Conservation (phyloP, 2,888 invertebrate species). For the Tenthredo distinguenda region DNA sequence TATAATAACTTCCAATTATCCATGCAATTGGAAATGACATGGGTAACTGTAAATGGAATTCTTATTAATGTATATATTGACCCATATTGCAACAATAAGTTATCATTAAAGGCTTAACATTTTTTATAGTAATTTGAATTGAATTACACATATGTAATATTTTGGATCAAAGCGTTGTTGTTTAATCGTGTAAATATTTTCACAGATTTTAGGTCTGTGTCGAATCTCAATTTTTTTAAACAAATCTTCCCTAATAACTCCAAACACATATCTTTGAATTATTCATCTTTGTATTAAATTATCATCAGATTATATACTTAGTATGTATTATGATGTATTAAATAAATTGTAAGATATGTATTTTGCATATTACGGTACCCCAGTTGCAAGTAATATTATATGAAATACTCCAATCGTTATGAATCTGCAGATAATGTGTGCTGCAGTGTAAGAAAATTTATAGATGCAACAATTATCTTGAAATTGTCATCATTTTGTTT, state of each 20-base stretch:
- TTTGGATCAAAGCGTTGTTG: constrained; percentile 39
- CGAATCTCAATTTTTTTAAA: constrained; percentile 46
- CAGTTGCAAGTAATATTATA: constrained; percentile 33
- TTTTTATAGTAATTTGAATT: constrained; percentile 39
- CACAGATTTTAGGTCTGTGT: constrained; percentile 42
- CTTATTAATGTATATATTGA: constrained; percentile 35
- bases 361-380: constrained; percentile 50
- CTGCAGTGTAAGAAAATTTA: background rate
- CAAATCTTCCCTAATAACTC: constrained; percentile 51
- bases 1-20: constrained; percentile 15
- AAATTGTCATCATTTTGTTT: constrained; percentile 1
- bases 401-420: constrained; percentile 34
- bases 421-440: constrained; percentile 12
- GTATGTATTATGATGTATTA: constrained; percentile 47
- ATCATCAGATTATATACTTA: constrained; percentile 52
- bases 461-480: background rate
- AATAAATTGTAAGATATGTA: constrained; percentile 52
- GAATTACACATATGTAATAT: constrained; percentile 42
- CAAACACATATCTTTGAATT: constrained; percentile 53
- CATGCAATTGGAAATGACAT: constrained; percentile 23
- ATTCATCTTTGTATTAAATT: constrained; percentile 48
- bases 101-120: constrained; percentile 42
- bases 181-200: constrained; percentile 51
- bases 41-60: constrained; percentile 43
- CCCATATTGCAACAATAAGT: constrained; percentile 42